Evolutionary conservation across 2,113 vertebrate genomes (phyloP), one percentile per base, ranked within the genome.

Genomic region (Boleophthalmus pectinirostris): DNA sequence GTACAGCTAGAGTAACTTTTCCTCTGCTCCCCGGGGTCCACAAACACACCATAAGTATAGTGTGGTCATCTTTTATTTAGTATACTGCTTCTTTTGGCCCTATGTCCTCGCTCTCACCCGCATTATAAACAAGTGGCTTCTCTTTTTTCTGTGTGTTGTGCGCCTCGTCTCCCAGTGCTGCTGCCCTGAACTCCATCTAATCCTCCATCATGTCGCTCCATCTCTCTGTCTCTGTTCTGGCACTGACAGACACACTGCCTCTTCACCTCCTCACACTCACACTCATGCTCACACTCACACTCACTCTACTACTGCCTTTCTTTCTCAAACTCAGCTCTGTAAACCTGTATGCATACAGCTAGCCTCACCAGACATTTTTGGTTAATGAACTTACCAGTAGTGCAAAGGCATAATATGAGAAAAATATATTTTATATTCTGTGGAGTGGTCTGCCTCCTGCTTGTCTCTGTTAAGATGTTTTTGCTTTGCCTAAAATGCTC

Each of bases 361-460:
- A 21, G 14, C 58, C 49, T 53, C 0, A 61, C 73, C 89, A 85
- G 84, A 75, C 85, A 80, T 91, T 92, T 90, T 90, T 81, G 89
- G 88, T 92, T 93, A 92, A 93, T 93, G 92, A 93, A 90, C 78
- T 54, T 87, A 74, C 69, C 91, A 90, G 91, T 91, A 91, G 87
- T 91, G 82, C 85, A 80, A 86, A 88, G 92, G 88, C 66, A 73
- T 72, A 72, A 47, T 16, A 2, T 47, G 46, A 47, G 15, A 47
- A 16, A 14, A 16, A 47, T 3, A 16, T 16, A 0, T 47, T 38
- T 10, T 43, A 43, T 43, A 8, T 0, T 1, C 35, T 7, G 9
- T 38, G 38, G 8, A 43, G 38, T 8, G 38, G 38, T 43, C 38
- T 43, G 38, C 38, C 38, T 43, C 7, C 38, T 43, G 10, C 38